Conservation (phyloP, 2,113 vertebrate genomes). For the Bambusicola thoracicus region DNA sequence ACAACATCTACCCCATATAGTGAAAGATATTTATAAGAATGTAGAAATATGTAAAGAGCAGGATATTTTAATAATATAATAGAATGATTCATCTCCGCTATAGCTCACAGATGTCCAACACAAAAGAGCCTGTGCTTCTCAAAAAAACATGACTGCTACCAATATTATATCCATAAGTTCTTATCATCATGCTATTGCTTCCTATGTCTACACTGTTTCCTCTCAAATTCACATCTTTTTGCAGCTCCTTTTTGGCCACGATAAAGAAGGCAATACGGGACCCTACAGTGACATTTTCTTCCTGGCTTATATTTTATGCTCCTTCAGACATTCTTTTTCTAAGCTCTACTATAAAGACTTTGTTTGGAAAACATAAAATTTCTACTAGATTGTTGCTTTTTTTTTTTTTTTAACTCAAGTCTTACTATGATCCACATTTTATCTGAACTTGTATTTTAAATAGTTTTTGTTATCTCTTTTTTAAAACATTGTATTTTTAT, state of each 20-base stretch:
- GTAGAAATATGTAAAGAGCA: background rate
- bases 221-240: background rate
- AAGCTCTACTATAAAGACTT: background rate
- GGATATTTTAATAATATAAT: background rate
- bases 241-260: background rate
- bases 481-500: background rate
- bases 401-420: background rate
- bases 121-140: background rate
- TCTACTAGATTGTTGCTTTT: background rate
- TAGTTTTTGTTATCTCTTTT: background rate
- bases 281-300: background rate
- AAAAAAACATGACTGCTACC: background rate
- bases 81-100: background rate
- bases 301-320: background rate
- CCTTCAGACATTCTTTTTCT: background rate
- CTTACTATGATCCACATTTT: background rate
- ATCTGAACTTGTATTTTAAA: background rate
- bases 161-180: background rate
- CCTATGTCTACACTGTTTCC: background rate
- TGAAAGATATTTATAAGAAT: background rate
- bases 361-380: background rate
- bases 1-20: background rate
- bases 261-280: background rate
- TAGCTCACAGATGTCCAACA: background rate
- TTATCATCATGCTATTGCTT: background rate